Evolutionary conservation across 2,888 invertebrate species (phyloP), one percentile per base, ranked within the genome.

Genomic region (Philaethria dido): DNA sequence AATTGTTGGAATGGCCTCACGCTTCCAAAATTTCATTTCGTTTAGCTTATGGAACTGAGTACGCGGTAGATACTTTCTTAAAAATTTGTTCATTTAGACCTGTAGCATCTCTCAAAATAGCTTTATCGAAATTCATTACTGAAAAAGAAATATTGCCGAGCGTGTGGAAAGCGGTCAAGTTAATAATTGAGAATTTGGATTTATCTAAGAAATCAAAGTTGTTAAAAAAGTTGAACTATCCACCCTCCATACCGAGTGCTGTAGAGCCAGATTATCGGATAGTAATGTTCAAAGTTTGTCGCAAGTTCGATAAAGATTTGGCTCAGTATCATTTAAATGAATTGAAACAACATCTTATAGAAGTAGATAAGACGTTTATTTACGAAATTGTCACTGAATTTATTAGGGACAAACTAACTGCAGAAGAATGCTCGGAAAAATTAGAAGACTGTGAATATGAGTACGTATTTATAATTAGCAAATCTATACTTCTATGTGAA

Each of bases 81-180:
- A 48, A 52, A 16, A 77, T 83, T 16, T 79, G 72, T 3, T 71
- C 69, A 8, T 60, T 75, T 25, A 77, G 78, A 29, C 86, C 87
- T 0, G 72, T 70, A 2, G 75, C 75, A 6, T 80, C 80, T 0
- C 20, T 89, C 0, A 81, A 78, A 67, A 70, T 75, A 3, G 81
- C 80, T 0, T 63, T 85, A 1, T 55, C 72, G 2, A 77, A 82
- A 54, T 77, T 79, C 50, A 67, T 74, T 1, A 66, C 36, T 1
- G 72, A 76, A 3, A 70, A 75, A 22, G 44, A 42, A 0, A 72
- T 77, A 1, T 77, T 84, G 60, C 48, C 20, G 14, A 57, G 66
- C 39, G 67, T 86, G n/a, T 88, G 87, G 87, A 67, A 77, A n/a
- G 72, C 76, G 8, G 67, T 84, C 9, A 82, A 82, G 68, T 73